Base-by-base conservation (phyloP, 1,140 invertebrate genomes). In the Drosophila sucinea region DNA sequence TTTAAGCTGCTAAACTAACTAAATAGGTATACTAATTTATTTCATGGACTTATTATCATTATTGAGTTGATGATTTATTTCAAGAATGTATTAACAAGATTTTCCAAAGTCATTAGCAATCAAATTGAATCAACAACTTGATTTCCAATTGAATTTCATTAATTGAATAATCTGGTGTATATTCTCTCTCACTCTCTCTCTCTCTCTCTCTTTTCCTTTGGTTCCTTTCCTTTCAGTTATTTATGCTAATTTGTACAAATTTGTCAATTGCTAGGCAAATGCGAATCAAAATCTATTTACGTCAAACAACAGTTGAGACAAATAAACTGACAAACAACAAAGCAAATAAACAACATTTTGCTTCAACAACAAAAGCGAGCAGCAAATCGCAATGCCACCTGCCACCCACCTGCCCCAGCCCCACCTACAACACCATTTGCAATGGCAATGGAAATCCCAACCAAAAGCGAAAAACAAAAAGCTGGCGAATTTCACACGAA, bases 221-320 rank as follows among this genome's bases (percentile, higher is more conserved):
- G 25, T 17, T 3, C 4, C 11, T 6, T 17, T 5, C 2, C 55
- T 32, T 17, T 32, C 11, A 29, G 51, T 30, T 30, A 27, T 73
- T 73, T 75, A 57, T 73, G 63, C 32, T 61, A 75, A 67, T 61
- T 56, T 73, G 3, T 35, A 27, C 3, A 7, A 57, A 67, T 56
- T 68, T 67, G 56, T 44, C 70, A 67, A 73, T 74, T 73, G 56
- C 44, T 60, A 35, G 41, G 44, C 57, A 56, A 73, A 67, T 73
- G 70, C 62, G 57, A 60, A 55, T 35, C 41, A 29, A 74, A 74
- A 61, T 74, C 56, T 74, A 67, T 74, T 74, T 74, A 44, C 61
- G 61, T 32, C 57, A 35, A 35, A 57, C 32, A 57, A 57, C 44
- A 51, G 44, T 27, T 27, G 23, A 51, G 44, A 25, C 44, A 51